These are phyloP conservation scores for Lucifuga dentata DNA, from an alignment of 2,113 vertebrate genomes.

Conservation along the genomic window DNA sequence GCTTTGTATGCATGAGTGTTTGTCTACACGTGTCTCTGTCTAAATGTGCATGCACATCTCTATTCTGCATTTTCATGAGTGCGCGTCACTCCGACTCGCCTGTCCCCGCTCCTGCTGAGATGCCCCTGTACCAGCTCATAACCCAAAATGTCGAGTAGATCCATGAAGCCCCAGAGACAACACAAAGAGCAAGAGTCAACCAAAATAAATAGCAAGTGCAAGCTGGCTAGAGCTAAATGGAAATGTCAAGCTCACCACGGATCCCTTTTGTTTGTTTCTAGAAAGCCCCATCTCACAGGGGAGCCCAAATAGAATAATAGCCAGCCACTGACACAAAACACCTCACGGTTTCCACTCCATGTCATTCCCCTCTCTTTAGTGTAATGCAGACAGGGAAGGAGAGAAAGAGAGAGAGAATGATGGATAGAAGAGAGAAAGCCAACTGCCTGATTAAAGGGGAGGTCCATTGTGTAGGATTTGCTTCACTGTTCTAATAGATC, in stretches of 20 bases:
- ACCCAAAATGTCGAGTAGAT: constrained; percentile 47
- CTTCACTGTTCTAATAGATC: neutral
- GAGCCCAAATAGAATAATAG: constrained; percentile 64
- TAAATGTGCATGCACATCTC: constrained; percentile 1
- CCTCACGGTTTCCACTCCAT: constrained; percentile 53
- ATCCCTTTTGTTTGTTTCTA: constrained; percentile 76
- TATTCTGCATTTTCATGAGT: neutral
- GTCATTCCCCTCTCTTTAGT: constrained; percentile 37
- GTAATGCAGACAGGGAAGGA: neutral
- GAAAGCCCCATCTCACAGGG: constrained; percentile 52
- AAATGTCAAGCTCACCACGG: constrained; percentile 75
- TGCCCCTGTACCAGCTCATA: constrained; percentile 15
- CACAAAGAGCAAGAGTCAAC: constrained; percentile 66
- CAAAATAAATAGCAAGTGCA: constrained; percentile 69
- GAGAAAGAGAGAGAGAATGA: constrained; percentile 5
- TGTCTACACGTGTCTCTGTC: neutral
- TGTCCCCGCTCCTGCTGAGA: constrained; percentile 12
- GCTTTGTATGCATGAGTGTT: neutral
- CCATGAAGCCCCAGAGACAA: constrained; percentile 35
- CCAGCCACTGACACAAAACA: constrained; percentile 51
- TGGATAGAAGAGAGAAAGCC: constrained; percentile 5
- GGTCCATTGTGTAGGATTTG: constrained; percentile 12
- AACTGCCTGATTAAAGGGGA: constrained; percentile 22
- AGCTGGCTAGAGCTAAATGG: constrained; percentile 73
- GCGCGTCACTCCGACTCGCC: constrained; percentile 7